Evolutionary conservation across 2,888 invertebrate species (phyloP).

Genomic region (Ptychoptera albimana): DNA sequence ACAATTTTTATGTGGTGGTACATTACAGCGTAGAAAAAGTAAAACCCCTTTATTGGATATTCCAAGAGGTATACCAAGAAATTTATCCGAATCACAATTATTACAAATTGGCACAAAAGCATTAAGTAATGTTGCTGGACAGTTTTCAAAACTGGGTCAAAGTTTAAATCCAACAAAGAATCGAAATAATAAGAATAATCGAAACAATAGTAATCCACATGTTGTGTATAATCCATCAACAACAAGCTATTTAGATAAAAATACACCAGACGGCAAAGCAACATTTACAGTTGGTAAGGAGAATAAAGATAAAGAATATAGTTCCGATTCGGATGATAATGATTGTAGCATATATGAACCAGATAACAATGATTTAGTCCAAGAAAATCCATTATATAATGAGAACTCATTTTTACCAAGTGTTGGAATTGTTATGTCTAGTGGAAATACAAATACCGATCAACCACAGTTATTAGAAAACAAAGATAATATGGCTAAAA

Average conservation of each 20-base stretch:
- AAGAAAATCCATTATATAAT: slow-evolving; percentile 31
- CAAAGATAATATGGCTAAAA: slow-evolving; percentile 31
- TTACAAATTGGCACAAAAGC: slow-evolving; percentile 72
- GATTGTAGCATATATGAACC: slow-evolving; percentile 44
- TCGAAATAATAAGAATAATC: slow-evolving; percentile 23
- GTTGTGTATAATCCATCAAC: slow-evolving; percentile 15
- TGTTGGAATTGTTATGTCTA: slow-evolving; percentile 45
- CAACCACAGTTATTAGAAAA: slow-evolving; percentile 24
- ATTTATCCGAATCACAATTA: slow-evolving; percentile 80
- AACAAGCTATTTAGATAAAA: slow-evolving; percentile 16
- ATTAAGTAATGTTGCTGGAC: slow-evolving; percentile 69
- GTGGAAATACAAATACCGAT: slow-evolving; percentile 17
- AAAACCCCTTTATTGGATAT: slow-evolving; percentile 26
- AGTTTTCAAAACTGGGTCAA: slow-evolving; percentile 62
- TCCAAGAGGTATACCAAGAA: slow-evolving; percentile 39
- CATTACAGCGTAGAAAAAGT: slow-evolving; percentile 53
- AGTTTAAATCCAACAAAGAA: slow-evolving; percentile 34
- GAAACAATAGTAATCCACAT: slow-evolving; percentile 18
- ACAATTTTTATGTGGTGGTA: slow-evolving; percentile 49
- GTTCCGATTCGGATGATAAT: slow-evolving; percentile 45
- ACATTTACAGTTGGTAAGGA: slow-evolving; percentile 20
- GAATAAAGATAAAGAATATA: slow-evolving; percentile 25
- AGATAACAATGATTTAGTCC: slow-evolving; percentile 16
- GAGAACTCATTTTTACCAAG: slow-evolving; percentile 43
- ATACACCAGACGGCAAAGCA: slow-evolving; percentile 17